A percentile compares a stretch with the other conserved stretches of the same genome.
phyloP scores from a whole-genome alignment of 2,797 vertebrate species.

The Periparus ater region DNA sequence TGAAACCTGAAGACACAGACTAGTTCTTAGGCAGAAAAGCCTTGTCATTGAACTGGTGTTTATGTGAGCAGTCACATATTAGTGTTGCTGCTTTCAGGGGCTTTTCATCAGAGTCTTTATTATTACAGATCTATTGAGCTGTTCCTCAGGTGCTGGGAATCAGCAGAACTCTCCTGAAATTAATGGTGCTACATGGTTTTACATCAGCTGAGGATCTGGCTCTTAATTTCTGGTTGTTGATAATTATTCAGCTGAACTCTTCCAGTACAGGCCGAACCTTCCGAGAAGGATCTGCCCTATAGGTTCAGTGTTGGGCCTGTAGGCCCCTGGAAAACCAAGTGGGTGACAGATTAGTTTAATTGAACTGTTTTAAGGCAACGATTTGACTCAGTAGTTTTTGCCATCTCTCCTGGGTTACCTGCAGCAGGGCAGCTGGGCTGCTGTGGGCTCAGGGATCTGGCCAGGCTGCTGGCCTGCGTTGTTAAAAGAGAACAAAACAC shows the following conservation, averaged over 20 bases:
- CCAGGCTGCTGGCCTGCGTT: neutral
- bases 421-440: neutral
- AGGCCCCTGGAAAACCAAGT: neutral
- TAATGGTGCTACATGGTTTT: slow-evolving; percentile 1
- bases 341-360: neutral
- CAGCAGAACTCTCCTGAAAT: slow-evolving; percentile 43
- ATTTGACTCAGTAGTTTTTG: neutral
- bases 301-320: neutral
- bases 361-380: neutral
- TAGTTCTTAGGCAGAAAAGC: slow-evolving; percentile 62
- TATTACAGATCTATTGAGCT: slow-evolving; percentile 51
- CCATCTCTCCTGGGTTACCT: neutral
- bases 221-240: neutral
- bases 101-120: slow-evolving; percentile 59
- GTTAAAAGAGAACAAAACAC: neutral
- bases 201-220: neutral
- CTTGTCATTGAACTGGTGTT: slow-evolving; percentile 64
- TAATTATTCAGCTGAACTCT: neutral
- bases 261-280: neutral
- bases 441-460: neutral
- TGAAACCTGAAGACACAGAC: slow-evolving; percentile 58
- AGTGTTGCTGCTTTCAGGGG: slow-evolving; percentile 31
- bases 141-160: slow-evolving; percentile 22
- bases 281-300: neutral
- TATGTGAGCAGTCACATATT: slow-evolving; percentile 57